Percentiles rank a stretch among this genome's conserved stretches.
phyloP scores from a whole-genome alignment of 2,113 vertebrate species.

The Solea solea region DNA sequence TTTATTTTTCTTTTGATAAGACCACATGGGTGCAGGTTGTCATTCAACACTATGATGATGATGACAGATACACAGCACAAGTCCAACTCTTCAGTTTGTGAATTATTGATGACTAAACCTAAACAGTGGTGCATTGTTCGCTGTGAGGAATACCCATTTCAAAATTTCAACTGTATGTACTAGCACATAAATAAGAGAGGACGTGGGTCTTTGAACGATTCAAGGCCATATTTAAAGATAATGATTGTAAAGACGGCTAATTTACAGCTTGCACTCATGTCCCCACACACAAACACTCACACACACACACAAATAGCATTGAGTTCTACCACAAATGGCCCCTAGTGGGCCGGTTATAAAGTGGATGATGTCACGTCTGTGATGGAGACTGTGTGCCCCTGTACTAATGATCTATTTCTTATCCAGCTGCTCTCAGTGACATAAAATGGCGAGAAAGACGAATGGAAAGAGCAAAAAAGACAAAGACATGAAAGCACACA shows the following conservation, averaged over 20 bases:
- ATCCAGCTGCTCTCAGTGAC: conserved; percentile 63
- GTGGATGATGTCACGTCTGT: conserved; percentile 80
- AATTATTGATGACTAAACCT: conserved; percentile 59
- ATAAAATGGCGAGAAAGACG: conserved; percentile 44
- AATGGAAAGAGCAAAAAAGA: conserved; percentile 6
- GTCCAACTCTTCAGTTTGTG: conserved; percentile 27
- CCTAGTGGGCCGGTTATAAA: conserved; percentile 67
- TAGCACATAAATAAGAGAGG: conserved; percentile 21
- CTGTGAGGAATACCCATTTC: conserved; percentile 18
- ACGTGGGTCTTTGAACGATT: conserved; percentile 26
- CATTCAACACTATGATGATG: conserved; percentile 45
- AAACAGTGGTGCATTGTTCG: conserved; percentile 35
- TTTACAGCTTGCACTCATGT: conserved; percentile 2
- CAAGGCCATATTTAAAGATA: conserved; percentile 11
- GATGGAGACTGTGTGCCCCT: conserved; percentile 66
- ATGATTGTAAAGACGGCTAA: conserved; percentile 4
- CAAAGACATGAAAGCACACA: not conserved
- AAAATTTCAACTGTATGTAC: conserved; percentile 15
- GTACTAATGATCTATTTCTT: conserved; percentile 70
- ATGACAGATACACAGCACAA: conserved; percentile 48
- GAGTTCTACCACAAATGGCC: conserved; percentile 64
- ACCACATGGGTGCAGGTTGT: conserved; percentile 42
- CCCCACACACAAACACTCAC: conserved; percentile 3
- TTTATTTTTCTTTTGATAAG: conserved; percentile 8
- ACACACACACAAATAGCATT: conserved; percentile 8